phyloP scores from a whole-genome alignment of 2,888 invertebrate species.

The Hirudinaria manillensis region DNA sequence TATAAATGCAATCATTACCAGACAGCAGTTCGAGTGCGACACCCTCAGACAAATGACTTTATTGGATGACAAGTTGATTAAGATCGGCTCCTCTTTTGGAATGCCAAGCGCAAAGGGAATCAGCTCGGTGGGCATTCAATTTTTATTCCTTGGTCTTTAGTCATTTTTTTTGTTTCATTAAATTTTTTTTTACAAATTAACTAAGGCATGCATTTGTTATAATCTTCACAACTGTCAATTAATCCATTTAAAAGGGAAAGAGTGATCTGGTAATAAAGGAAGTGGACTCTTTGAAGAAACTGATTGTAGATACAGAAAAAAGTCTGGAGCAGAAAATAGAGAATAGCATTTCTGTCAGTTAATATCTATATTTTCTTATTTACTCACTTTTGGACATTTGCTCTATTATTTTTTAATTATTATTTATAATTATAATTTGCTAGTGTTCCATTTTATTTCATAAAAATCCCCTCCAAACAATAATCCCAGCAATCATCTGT shows the following conservation, averaged over 20 bases:
- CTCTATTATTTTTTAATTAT: no score
- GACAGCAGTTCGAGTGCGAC: slow-evolving; percentile 30
- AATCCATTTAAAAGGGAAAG: slow-evolving; percentile 7
- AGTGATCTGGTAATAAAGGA: slow-evolving; percentile 20
- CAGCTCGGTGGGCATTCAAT: not conserved
- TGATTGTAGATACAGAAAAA: slow-evolving; percentile 17
- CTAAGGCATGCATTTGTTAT: not conserved
- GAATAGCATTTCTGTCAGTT: slow-evolving; percentile 13
- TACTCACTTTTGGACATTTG: no score
- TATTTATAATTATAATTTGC: no score
- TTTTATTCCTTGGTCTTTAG: not conserved
- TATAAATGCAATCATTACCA: not conserved
- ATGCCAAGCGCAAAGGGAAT: not conserved
- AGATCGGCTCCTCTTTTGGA: not conserved
- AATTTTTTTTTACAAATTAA: not conserved
- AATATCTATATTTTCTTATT: not conserved
- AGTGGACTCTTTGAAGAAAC: slow-evolving; percentile 20
- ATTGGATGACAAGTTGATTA: slow-evolving; percentile 25
- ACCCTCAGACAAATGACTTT: slow-evolving; percentile 25
- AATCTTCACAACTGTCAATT: not conserved
- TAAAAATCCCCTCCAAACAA: no score
- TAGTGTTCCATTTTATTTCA: no score
- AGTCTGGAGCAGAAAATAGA: slow-evolving; percentile 24
- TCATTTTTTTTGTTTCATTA: not conserved
- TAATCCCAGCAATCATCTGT: no score